phyloP scores from a whole-genome alignment of 2,113 vertebrate species.

The Neolamprologus variostigma region DNA sequence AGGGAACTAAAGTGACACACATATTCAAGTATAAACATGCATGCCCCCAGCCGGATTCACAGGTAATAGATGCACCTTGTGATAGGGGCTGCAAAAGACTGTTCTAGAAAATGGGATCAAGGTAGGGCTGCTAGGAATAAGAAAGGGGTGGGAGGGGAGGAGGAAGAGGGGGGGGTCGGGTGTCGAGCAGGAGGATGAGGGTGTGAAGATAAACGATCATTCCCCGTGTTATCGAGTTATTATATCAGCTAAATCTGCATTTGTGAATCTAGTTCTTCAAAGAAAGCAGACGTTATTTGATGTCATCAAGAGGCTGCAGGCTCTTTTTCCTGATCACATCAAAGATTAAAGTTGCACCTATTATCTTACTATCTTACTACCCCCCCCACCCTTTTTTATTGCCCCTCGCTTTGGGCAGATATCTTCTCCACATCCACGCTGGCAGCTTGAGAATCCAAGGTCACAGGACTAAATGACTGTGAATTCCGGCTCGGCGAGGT shows the following conservation, averaged over 20 bases:
- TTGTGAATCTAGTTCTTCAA: not conserved
- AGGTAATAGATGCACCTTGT: constrained; percentile 25
- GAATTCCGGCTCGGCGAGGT: not conserved
- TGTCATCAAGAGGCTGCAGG: constrained; percentile 51
- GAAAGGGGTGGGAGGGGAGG: not conserved
- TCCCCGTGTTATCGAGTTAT: not conserved
- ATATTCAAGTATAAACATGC: not conserved
- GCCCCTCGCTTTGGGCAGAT: not conserved
- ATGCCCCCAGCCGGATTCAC: not conserved
- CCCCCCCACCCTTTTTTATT: not conserved
- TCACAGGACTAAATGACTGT: constrained; percentile 12
- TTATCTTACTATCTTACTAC: not conserved
- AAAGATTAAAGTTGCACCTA: constrained; percentile 34
- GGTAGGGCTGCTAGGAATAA: constrained; percentile 19
- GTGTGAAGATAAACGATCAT: constrained; percentile 7
- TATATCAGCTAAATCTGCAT: not conserved
- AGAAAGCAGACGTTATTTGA: constrained; percentile 19
- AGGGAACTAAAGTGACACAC: not conserved
- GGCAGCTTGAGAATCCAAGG: constrained; percentile 29
- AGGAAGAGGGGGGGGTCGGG: not conserved
- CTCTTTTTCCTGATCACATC: constrained; percentile 28
- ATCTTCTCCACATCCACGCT: not conserved
- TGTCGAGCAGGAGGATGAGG: not conserved
- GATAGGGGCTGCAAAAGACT: constrained; percentile 22
- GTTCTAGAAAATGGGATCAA: constrained; percentile 49